Base-by-base conservation (phyloP, 2,797 vertebrate genomes). In the Strix occidentalis region DNA sequence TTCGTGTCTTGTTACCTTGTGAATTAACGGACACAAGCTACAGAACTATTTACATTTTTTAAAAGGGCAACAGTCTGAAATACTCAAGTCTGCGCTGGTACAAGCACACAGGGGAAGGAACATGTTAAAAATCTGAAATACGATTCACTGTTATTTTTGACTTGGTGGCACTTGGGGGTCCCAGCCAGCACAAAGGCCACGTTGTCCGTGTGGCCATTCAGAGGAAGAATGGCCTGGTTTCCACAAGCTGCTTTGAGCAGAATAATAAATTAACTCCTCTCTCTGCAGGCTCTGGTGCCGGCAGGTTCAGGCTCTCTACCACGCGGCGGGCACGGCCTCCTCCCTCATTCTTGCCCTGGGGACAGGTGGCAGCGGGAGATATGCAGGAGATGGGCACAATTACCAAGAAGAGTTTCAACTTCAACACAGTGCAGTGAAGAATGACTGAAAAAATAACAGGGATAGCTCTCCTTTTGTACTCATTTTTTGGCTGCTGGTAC, bases 81-180 rank as follows among this genome's bases (percentile, higher is more conserved):
- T 11, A 35, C n/a, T 6, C n/a, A 3, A 1, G 26, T 12, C 7
- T 0, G 1, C 0, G 2, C 21, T 20, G 15, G 3, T 8, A 29
- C 37, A 56, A 35, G n/a, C 43, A 24, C 0, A 11, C 3, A 3
- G 3, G 31, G 28, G 13, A 23, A 41, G 13, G 2, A 35, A 39
- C 53, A 37, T 0, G 0, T 3, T 25, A 5, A 29, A 51, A 11
- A n/a, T 18, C 51, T 33, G 15, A 29, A 11, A 7, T 10, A 29
- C 1, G 1, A 68, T 31, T 21, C 45, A 6, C 29, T 33, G 19
- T 29, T 35, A 28, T 14, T 56, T 84, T 26, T 66, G 60, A 18
- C 16, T 1, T 0, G 4, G 51, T 18, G 61, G 84, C 77, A 25
- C 13, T 3, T 1, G 1, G 45, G 0, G 1, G 51, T 5, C 69